phyloP scores from a whole-genome alignment of 30 jellyfish, hydroid and myxozoan species.

The Aurelia aurita complex sp. Pacific region DNA sequence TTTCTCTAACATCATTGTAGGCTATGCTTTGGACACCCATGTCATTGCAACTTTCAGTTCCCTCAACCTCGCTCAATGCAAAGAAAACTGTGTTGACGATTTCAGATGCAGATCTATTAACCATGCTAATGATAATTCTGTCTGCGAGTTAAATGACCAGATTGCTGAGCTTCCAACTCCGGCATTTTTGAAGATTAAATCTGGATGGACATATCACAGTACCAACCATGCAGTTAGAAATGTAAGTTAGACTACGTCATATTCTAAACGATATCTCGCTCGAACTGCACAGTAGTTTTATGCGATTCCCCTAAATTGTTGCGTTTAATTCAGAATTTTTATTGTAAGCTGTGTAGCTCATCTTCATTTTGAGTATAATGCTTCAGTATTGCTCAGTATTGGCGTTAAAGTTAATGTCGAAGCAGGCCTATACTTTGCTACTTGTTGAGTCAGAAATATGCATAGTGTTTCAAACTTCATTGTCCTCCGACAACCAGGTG shows the following conservation, averaged over 20 bases:
- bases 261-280: background rate
- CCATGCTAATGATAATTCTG: background rate
- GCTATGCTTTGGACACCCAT: conserved; percentile 1
- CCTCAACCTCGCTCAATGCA: background rate
- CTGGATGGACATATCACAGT: conserved; percentile 18
- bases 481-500: no score
- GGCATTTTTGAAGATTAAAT: background rate
- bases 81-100: conserved; percentile 4
- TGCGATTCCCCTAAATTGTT: no score
- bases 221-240: conserved; percentile 5
- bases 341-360: no score
- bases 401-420: no score
- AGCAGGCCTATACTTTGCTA: no score
- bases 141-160: conserved; percentile 15
- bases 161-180: background rate
- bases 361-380: no score
- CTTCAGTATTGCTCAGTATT: no score
- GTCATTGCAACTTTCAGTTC: background rate
- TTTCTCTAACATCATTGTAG: background rate
- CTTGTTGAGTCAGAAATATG: no score
- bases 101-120: conserved; percentile 16
- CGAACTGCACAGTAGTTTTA: no score
- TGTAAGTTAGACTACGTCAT: background rate
- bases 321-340: no score
- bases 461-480: no score